Percentiles rank a stretch among this genome's conserved stretches.
These are phyloP conservation scores for Solenodon paradoxus DNA, from an alignment of 2,113 vertebrate species.

Conservation along the genomic window DNA sequence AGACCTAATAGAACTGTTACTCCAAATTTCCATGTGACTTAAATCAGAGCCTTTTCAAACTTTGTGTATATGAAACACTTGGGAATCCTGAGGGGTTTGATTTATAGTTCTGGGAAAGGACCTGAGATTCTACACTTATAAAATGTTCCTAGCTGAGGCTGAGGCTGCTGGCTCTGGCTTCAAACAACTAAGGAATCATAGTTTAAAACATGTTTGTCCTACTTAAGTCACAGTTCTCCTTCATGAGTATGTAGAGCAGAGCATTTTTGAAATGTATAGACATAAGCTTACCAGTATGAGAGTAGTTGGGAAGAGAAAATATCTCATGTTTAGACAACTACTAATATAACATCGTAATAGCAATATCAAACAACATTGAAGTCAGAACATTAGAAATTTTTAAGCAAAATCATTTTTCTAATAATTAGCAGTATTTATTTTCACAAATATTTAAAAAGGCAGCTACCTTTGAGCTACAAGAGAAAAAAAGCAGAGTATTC, in stretches of 20 bases:
- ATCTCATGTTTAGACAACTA: not conserved
- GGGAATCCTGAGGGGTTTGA: not conserved
- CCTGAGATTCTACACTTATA: not conserved
- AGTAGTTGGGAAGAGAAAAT: not conserved
- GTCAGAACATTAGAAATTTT: not conserved
- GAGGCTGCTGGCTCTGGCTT: not conserved
- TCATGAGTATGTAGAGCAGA: not conserved
- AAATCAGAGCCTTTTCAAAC: not conserved
- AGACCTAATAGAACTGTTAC: not conserved
- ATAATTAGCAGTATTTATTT: constrained; percentile 62
- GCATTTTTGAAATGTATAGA: not conserved
- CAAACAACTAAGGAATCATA: not conserved
- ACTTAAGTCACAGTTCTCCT: not conserved
- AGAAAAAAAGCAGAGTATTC: not conserved
- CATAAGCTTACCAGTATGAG: not conserved
- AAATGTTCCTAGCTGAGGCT: not conserved
- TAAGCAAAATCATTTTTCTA: not conserved
- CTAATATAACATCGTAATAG: not conserved
- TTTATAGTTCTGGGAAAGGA: not conserved
- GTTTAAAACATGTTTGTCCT: not conserved
- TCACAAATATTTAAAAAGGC: constrained; percentile 44
- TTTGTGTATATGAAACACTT: not conserved
- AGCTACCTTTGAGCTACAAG: not conserved
- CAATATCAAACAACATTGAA: not conserved
- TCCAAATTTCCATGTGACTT: not conserved